phyloP scores from a whole-genome alignment of 2,113 vertebrate genomes.

The Nothobranchius kuhntae region DNA sequence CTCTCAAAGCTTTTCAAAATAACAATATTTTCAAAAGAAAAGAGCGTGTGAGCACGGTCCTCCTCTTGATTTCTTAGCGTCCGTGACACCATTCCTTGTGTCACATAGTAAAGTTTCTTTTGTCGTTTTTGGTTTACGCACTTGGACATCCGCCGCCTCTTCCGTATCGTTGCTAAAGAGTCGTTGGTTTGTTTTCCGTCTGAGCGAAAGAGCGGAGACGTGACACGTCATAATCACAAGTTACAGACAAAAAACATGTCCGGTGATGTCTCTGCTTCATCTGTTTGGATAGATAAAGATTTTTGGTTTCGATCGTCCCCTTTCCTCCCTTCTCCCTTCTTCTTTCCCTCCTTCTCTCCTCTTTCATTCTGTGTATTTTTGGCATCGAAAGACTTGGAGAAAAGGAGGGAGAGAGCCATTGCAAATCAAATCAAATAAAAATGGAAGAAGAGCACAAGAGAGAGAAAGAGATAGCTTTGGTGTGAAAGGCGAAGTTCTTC shows the following conservation, averaged over 20 bases:
- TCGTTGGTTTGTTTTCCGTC: conserved; percentile 62
- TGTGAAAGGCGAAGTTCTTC: conserved; percentile 78
- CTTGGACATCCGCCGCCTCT: conserved; percentile 58
- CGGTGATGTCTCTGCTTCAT: conserved; percentile 68
- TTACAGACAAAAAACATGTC: conserved; percentile 68
- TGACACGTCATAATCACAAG: conserved; percentile 45
- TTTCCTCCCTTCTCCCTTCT: conserved; percentile 53
- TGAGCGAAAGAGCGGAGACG: conserved; percentile 57
- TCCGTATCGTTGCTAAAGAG: conserved; percentile 56
- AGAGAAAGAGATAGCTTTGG: conserved; percentile 83
- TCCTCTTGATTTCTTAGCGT: conserved; percentile 32
- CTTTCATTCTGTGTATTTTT: conserved; percentile 83
- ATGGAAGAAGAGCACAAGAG: conserved; percentile 70
- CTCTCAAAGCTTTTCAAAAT: conserved; percentile 71
- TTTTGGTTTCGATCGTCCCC: conserved; percentile 80
- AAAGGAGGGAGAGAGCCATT: conserved; percentile 64
- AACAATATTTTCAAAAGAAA: conserved; percentile 29
- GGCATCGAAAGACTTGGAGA: conserved; percentile 80
- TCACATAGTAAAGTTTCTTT: conserved; percentile 71
- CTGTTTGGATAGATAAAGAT: conserved; percentile 75
- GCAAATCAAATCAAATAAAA: conserved; percentile 42
- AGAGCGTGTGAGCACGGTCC: conserved; percentile 58
- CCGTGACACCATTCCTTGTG: conserved; percentile 62
- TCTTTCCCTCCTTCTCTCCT: conserved; percentile 74
- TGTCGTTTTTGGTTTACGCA: conserved; percentile 80